These are phyloP conservation scores for Carettochelys insculpta DNA, from an alignment of 2,113 vertebrate species.

Conservation along the genomic window DNA sequence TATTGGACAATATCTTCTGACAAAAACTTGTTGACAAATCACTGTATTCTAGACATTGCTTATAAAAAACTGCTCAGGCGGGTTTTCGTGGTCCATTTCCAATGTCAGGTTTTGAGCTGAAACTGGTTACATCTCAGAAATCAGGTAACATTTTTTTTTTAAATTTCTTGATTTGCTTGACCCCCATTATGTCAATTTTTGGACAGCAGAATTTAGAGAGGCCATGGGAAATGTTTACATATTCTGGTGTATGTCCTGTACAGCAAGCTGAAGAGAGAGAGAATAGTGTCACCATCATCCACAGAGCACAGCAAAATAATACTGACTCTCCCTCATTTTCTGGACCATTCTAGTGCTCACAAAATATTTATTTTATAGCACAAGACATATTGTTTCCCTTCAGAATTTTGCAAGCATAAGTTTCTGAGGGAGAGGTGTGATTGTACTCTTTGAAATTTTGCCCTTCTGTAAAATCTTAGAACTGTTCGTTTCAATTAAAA, in stretches of 20 bases:
- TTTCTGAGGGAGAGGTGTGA: background rate
- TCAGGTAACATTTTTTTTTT: background rate
- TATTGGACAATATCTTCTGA: too few relatives aligned
- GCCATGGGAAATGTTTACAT: background rate
- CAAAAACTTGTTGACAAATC: too few relatives aligned
- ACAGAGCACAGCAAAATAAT: background rate
- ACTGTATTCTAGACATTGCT: too few relatives aligned
- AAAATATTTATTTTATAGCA: background rate
- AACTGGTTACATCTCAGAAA: background rate
- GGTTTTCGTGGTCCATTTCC: background rate
- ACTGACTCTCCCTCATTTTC: background rate
- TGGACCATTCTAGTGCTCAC: background rate
- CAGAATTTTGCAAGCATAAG: background rate
- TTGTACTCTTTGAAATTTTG: too few relatives aligned
- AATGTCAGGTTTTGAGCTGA: background rate
- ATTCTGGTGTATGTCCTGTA: background rate
- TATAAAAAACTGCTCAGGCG: background rate
- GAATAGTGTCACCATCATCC: too few relatives aligned
- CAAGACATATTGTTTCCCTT: background rate
- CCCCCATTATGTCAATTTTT: background rate
- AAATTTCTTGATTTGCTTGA: background rate
- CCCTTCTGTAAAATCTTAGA: too few relatives aligned
- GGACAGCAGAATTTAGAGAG: background rate
- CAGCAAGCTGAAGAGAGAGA: background rate
- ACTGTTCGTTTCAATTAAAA: too few relatives aligned